phyloP scores from a whole-genome alignment of 1,140 invertebrate genomes.

The Thalassaphorura encarpata region DNA sequence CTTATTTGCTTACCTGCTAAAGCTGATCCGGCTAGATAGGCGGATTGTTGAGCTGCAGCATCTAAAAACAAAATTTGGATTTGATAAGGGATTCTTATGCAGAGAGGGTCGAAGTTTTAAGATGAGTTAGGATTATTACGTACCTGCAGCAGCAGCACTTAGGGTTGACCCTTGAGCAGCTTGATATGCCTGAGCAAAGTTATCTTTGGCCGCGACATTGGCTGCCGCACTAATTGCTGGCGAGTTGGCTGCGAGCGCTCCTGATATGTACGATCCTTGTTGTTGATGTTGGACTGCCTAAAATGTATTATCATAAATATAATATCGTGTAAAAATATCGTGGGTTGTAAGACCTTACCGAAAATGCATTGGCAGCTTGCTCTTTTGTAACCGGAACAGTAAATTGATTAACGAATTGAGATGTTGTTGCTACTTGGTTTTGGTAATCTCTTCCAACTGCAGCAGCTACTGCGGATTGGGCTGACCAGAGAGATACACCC shows the following conservation, averaged over 20 bases:
- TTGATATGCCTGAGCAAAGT: conserved; percentile 27
- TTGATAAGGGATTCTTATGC: no score
- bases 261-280: conserved; percentile 18
- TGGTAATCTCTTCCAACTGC: conserved; percentile 27
- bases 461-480: conserved; percentile 20
- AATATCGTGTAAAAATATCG: no score
- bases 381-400: conserved; percentile 29
- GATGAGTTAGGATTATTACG: no score
- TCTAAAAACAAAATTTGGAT: no score
- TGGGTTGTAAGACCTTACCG: conserved; percentile 17
- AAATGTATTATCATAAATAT: conserved; percentile 4
- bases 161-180: conserved; percentile 21
- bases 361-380: conserved; percentile 23
- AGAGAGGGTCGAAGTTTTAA: no score
- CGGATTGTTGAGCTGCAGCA: conserved; percentile 24
- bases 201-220: conserved; percentile 18
- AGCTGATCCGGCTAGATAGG: not conserved
- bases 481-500: conserved; percentile 21
- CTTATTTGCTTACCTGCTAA: no score
- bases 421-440: conserved; percentile 27
- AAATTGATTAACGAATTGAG: conserved; percentile 26
- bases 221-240: conserved; percentile 16
- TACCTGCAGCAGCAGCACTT: conserved; percentile 17
- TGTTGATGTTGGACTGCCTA: conserved; percentile 14
- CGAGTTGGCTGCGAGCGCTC: conserved; percentile 9